These are phyloP conservation scores for Saxicola maurus DNA, from an alignment of 2,797 vertebrate species.

Conservation along the genomic window DNA sequence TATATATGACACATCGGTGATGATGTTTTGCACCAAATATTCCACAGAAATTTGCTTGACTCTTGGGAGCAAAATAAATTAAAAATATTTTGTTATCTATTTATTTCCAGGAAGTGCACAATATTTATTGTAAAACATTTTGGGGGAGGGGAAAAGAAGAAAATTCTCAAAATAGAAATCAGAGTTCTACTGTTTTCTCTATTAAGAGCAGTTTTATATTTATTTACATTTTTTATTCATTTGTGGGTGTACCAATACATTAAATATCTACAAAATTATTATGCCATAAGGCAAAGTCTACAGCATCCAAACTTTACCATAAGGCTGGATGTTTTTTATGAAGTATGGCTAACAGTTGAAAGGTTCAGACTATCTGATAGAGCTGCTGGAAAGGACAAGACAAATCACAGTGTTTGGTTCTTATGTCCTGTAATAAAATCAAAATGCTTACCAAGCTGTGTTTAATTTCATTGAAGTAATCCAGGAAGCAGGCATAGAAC, in stretches of 20 bases:
- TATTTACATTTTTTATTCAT: conserved; percentile 6
- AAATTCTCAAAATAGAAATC: background rate
- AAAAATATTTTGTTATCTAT: background rate
- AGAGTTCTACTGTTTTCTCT: background rate
- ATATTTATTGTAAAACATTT: background rate
- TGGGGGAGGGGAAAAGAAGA: background rate
- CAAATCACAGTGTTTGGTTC: background rate
- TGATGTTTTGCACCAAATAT: background rate
- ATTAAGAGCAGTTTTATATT: background rate
- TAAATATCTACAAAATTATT: background rate
- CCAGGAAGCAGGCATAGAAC: background rate
- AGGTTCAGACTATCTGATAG: background rate
- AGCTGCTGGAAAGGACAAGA: background rate
- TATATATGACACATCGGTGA: accelerated
- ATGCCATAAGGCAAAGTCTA: background rate
- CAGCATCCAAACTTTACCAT: background rate
- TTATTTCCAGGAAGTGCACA: background rate
- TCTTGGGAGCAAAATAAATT: background rate
- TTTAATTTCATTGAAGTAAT: background rate
- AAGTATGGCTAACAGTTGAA: background rate
- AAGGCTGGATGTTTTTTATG: background rate
- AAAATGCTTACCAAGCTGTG: background rate
- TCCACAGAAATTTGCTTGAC: background rate
- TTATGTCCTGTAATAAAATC: background rate
- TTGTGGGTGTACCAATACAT: background rate